Conservation (phyloP, 1,140 invertebrate species). For the Colletes gigas region DNA sequence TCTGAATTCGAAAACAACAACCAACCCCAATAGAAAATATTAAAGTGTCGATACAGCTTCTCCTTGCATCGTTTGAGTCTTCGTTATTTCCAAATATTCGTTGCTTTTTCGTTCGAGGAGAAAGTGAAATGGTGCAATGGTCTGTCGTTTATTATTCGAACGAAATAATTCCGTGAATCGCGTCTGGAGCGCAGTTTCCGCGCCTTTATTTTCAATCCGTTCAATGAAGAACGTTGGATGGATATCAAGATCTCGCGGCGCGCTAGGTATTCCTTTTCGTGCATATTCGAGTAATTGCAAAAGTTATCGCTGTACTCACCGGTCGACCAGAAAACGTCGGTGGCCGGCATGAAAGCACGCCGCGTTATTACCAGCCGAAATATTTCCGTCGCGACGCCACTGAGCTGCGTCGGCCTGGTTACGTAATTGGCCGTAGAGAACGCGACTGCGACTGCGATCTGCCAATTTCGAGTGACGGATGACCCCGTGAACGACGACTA, state of each 20-base stretch:
- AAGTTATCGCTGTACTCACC: slow-evolving; percentile 2
- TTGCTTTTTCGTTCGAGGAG: too few relatives aligned
- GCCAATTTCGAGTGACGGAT: slow-evolving; percentile 73
- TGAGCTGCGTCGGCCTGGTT: slow-evolving; percentile 40
- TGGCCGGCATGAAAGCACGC: slow-evolving; percentile 9
- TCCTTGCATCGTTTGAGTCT: too few relatives aligned
- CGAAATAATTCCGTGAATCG: background rate
- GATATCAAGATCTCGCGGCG: slow-evolving; percentile 12
- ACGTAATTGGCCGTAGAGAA: slow-evolving; percentile 59
- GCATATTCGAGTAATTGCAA: slow-evolving; percentile 16
- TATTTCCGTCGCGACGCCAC: slow-evolving; percentile 53
- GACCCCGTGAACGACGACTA: slow-evolving; percentile 56
- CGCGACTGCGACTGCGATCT: slow-evolving; percentile 58
- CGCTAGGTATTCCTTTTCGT: background rate
- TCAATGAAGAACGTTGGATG: background rate
- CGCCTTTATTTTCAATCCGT: background rate
- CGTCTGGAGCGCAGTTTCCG: background rate
- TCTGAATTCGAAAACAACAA: too few relatives aligned
- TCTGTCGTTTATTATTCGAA: too few relatives aligned
- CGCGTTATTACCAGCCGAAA: slow-evolving; percentile 47
- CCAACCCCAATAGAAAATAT: too few relatives aligned
- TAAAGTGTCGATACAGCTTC: too few relatives aligned
- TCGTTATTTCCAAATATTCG: too few relatives aligned
- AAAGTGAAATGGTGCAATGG: too few relatives aligned
- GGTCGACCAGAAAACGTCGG: background rate